A percentile compares a stretch with the other conserved stretches of the same genome.
These are phyloP conservation scores for Anthoptus insignis DNA, from an alignment of 2,888 invertebrate genomes.

Conservation along the genomic window DNA sequence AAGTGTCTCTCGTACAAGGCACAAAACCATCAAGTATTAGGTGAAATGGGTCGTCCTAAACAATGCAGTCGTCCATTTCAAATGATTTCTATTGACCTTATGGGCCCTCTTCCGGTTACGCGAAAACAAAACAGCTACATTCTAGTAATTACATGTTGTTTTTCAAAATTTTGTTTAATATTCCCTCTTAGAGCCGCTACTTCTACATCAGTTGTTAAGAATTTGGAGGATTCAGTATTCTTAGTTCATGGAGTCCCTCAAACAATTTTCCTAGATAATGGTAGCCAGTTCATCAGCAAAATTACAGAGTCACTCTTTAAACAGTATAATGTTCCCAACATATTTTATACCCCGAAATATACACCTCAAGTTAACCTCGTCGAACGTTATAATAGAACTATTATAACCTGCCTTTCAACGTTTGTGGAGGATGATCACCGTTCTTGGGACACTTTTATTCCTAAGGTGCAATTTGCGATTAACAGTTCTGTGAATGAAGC, in stretches of 20 bases:
- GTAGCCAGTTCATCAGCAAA: no score
- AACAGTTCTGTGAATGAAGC: conserved; percentile 49
- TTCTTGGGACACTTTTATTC: conserved; percentile 47
- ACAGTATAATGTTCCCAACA: not conserved
- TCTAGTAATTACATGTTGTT: no score
- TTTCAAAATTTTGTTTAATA: no score
- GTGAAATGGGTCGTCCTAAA: conserved; percentile 39
- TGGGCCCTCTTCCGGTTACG: conserved; percentile 44
- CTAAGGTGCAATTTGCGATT: conserved; percentile 47
- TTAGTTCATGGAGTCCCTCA: no score
- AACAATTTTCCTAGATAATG: no score
- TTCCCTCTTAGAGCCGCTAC: no score
- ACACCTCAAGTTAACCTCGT: conserved; percentile 22
- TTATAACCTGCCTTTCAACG: conserved; percentile 40
- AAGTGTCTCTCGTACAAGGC: conserved; percentile 37
- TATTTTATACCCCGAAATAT: no score
- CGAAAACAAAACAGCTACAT: no score
- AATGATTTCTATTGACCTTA: conserved; percentile 28
- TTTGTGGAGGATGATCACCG: conserved; percentile 47
- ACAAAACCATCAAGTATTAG: not conserved
- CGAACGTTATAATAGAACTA: conserved; percentile 49
- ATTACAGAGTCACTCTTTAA: not conserved
- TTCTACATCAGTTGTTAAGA: no score
- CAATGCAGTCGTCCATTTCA: conserved; percentile 42
- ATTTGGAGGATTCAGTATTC: no score